Evolutionary conservation across 2,888 invertebrate species (phyloP), one percentile per base, ranked within the genome.

Genomic region (Malthinus flaveolus): DNA sequence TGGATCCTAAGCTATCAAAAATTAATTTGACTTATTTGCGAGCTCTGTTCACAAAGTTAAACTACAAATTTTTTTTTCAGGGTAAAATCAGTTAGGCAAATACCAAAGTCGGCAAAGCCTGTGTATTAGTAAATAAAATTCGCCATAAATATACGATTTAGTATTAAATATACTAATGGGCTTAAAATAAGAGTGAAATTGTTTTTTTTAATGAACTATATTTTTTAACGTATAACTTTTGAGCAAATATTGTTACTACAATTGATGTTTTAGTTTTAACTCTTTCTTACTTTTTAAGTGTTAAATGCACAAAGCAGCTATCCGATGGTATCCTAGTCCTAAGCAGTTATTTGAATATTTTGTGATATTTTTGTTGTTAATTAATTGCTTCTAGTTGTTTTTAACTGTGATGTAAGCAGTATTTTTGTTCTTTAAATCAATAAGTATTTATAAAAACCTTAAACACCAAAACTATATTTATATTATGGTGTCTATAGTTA

Each of bases 41-140:
- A 39, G 7, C 7, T 42, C 13, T 42, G 39, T 42, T 42, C 23
- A 23, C n/a, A 42, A 42, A 15, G 11, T n/a, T 11, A 10, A 11
- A 6, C 9, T 42, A 15, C 15, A 42, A 23, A 23, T 3, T 23
- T 23, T 23, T 55, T 57, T 72, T 73, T 51, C 66, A 74, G 74
- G 66, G 69, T 71, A 62, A 69, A 69, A 54, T 15, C 39, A 12
- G 23, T 23, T 42, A 13, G 39, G 15, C 68, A 69, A 60, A 65
- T 65, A 49, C 66, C 72, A 56, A 74, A 73, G 62, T 75, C 75
- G 34, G 73, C 74, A 36, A 73, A 72, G 59, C 67, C 72, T 51
- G 70, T 70, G 65, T 73, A 69, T 64, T 67, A 48, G 52, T 49
- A 12, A 31, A 35, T 31, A 47, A 31, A 52, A 42, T 53, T 48